A percentile compares a stretch with the other conserved stretches of the same genome.
These are phyloP conservation scores for Zoanthus sociatus DNA, from an alignment of 92 coral and sea anemone genomes.

Conservation along the genomic window DNA sequence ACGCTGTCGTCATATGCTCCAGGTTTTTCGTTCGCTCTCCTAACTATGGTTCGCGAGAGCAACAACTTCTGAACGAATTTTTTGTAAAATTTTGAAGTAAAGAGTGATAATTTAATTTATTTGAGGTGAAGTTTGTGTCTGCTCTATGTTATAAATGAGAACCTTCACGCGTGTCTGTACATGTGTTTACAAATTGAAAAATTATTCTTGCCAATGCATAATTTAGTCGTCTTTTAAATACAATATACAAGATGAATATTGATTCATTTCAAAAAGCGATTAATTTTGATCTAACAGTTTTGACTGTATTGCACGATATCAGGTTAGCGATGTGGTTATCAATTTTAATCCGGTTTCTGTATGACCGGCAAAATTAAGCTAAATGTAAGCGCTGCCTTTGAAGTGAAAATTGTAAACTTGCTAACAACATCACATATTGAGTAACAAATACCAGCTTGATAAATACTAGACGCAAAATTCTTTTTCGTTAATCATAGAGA, in stretches of 20 bases:
- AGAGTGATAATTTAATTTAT: background rate
- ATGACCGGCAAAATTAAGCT: too few relatives aligned
- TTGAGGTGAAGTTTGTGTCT: background rate
- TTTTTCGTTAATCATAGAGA: background rate
- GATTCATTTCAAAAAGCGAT: conserved; percentile 12
- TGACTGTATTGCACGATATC: conserved; percentile 7
- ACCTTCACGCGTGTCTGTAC: conserved; percentile 27
- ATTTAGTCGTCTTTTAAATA: background rate
- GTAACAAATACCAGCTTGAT: background rate
- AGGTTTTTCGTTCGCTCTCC: background rate
- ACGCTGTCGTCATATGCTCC: background rate
- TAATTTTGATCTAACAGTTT: conserved; percentile 18
- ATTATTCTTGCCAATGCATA: background rate
- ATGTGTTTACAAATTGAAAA: conserved; percentile 46
- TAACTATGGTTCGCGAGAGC: background rate
- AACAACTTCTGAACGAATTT: background rate
- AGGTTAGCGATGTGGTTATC: background rate
- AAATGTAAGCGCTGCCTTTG: background rate
- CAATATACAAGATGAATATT: background rate
- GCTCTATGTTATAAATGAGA: background rate
- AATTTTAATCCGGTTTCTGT: background rate
- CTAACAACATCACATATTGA: background rate
- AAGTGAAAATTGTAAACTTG: background rate
- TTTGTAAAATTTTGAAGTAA: background rate
- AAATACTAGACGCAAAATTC: background rate